These are phyloP conservation scores for Poecilus cupreus DNA, from an alignment of 2,888 invertebrate species.

Conservation along the genomic window DNA sequence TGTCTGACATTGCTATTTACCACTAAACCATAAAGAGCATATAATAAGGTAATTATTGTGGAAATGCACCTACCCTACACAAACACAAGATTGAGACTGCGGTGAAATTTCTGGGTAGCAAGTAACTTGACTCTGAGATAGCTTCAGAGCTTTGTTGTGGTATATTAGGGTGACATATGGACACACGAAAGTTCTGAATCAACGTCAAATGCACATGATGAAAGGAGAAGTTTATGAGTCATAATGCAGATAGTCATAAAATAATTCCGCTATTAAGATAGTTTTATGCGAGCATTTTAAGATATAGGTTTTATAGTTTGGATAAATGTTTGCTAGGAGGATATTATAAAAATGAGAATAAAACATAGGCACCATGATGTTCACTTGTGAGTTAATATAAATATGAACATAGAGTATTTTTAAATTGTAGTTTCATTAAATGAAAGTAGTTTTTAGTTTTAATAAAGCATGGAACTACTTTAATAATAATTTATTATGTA, in stretches of 20 bases:
- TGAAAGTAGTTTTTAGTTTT: too few relatives aligned
- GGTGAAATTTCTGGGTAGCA: not conserved
- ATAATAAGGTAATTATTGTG: not conserved
- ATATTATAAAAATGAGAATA: too few relatives aligned
- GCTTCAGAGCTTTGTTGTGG: constrained; percentile 53
- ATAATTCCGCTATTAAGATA: not conserved
- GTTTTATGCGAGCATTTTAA: not conserved
- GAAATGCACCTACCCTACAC: constrained; percentile 13
- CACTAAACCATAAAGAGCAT: not conserved
- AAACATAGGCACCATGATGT: too few relatives aligned
- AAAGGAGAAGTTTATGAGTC: not conserved
- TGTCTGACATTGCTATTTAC: too few relatives aligned
- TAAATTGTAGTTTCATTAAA: too few relatives aligned
- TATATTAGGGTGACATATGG: constrained; percentile 56
- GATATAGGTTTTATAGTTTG: too few relatives aligned
- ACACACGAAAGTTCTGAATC: constrained; percentile 40
- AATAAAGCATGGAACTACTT: too few relatives aligned
- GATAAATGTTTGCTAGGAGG: too few relatives aligned
- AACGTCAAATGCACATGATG: constrained; percentile 36
- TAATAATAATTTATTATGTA: too few relatives aligned
- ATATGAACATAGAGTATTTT: too few relatives aligned
- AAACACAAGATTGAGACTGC: too few relatives aligned
- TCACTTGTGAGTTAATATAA: too few relatives aligned
- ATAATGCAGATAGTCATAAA: not conserved
- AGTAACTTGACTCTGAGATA: not conserved